Evolutionary conservation across 2,888 invertebrate genomes (phyloP), one percentile per base, ranked within the genome.

Genomic region (Theretra japonica): DNA sequence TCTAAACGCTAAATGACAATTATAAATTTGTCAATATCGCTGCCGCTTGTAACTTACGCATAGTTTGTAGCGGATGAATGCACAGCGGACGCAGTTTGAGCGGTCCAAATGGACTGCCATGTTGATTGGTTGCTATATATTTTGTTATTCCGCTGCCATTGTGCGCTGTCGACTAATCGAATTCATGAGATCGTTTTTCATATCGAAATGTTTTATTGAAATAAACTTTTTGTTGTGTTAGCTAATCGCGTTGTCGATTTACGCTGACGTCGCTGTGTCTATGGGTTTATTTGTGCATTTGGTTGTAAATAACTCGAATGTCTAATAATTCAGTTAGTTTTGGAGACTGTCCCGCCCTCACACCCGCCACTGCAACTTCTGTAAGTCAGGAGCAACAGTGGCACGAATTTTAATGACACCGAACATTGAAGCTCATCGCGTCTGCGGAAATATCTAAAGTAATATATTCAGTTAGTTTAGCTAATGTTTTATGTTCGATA

Each of bases 71-170:
- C 65, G 23, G 65, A 23, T 4, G 48, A 65, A 48, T 48, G 48
- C 65, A 65, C 65, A 65, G 65, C 23, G 72, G 72, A 68, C 72
- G 73, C 80, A 77, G 69, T 76, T 76, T 75, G 74, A 73, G 62
- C 70, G 72, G 69, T 69, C 48, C 75, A 81, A 77, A 77, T 76
- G 76, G 76, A 80, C 79, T 74, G 79, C 74, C 75, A 73, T 73
- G 77, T 73, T 78, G 77, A 80, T 77, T 79, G 77, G 76, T 72
- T 74, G 74, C 79, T 77, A 79, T 83, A 82, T 79, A 79, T 82
- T 78, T 80, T 76, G 75, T 58, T 17, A 73, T 65, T 65, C 23
- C 17, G 48, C 48, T 11, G 57, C 17, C 25, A 17, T 58, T 41
- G 41, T 65, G 33, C 33, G n/a, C 25, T 48, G 65, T 65, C 48